Percentiles rank a stretch among this genome's conserved stretches.
Conservation (phyloP, 2,797 vertebrate genomes). For the Jordanella pulchra region DNA sequence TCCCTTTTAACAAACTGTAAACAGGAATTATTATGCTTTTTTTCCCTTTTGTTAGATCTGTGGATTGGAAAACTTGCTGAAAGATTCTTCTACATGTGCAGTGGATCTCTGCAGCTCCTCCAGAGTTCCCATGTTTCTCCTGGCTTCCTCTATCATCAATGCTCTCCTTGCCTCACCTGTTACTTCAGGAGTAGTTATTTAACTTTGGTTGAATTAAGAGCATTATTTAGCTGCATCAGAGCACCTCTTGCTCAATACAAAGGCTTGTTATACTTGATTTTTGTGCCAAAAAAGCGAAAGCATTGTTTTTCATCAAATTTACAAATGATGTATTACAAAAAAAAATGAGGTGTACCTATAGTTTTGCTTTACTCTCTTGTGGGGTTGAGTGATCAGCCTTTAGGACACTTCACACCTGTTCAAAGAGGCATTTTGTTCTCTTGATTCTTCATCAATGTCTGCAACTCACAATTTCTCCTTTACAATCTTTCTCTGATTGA, state of each 20-base stretch:
- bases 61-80: not conserved
- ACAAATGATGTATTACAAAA: too few relatives aligned
- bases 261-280: too few relatives aligned
- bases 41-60: not conserved
- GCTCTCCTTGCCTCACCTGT: not conserved
- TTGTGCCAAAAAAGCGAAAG: too few relatives aligned
- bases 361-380: not conserved
- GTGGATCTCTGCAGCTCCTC: not conserved
- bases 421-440: conserved; percentile 27
- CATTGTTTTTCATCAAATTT: too few relatives aligned
- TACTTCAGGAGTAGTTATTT: not conserved
- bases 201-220: not conserved
- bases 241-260: too few relatives aligned
- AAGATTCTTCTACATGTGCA: not conserved
- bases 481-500: conserved; percentile 69
- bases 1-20: too few relatives aligned
- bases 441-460: conserved; percentile 46
- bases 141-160: too few relatives aligned
- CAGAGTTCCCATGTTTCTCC: not conserved
- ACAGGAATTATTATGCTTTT: too few relatives aligned
- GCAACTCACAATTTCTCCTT: conserved; percentile 62
- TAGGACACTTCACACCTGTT: conserved; percentile 72
- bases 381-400: conserved; percentile 29
- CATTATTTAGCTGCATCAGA: not conserved
- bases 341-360: not conserved